Evolutionary conservation across 2,113 vertebrate species (phyloP).

Genomic region (Danionella cerebrum): DNA sequence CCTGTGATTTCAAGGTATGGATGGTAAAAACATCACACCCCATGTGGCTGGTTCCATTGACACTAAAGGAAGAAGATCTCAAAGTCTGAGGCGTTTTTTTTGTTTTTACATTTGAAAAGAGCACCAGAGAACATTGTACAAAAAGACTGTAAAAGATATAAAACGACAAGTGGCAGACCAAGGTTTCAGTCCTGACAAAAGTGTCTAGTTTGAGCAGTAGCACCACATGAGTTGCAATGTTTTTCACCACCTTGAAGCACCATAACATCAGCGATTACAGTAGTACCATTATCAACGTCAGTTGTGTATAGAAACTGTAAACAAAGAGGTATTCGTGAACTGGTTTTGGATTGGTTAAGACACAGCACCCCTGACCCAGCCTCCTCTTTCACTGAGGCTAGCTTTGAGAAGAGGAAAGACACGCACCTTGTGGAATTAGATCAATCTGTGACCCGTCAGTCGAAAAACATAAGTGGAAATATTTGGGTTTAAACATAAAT

Average conservation of each 20-base stretch:
- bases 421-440: slow-evolving; percentile 1
- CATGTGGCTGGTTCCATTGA: slow-evolving; percentile 61
- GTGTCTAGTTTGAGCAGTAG: slow-evolving; percentile 54
- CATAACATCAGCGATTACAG: slow-evolving; percentile 93
- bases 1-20: slow-evolving; percentile 60
- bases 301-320: slow-evolving; percentile 94
- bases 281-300: slow-evolving; percentile 88
- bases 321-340: slow-evolving; percentile 95
- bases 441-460: background rate
- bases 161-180: slow-evolving; percentile 45
- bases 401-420: slow-evolving; percentile 54
- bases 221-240: slow-evolving; percentile 83
- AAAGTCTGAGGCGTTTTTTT: slow-evolving; percentile 56
- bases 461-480: background rate
- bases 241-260: slow-evolving; percentile 86
- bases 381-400: slow-evolving; percentile 67
- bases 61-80: slow-evolving; percentile 53
- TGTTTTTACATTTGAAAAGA: slow-evolving; percentile 48
- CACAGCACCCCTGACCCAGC: slow-evolving; percentile 76
- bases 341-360: slow-evolving; percentile 82
- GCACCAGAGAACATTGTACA: slow-evolving; percentile 74
- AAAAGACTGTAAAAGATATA: slow-evolving; percentile 57
- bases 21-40: slow-evolving; percentile 68
- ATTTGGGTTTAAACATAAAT: background rate
- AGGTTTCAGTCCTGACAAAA: slow-evolving; percentile 36